phyloP scores from a whole-genome alignment of 2,888 invertebrate species.

The Patella ulyssiponensis region DNA sequence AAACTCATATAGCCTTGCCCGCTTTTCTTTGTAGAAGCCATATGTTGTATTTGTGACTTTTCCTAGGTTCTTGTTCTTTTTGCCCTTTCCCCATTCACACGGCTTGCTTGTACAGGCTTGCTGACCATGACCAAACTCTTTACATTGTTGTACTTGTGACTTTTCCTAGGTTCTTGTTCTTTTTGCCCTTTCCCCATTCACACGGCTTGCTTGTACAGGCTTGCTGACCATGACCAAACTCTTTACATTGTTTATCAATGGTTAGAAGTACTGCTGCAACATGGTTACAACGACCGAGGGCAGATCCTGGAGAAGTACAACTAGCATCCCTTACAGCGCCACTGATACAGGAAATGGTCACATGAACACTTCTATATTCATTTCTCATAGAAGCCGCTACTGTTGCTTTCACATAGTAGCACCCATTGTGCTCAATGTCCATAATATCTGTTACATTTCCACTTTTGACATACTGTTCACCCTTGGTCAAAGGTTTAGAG shows the following conservation, averaged over 20 bases:
- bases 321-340: constrained; percentile 23
- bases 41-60: not conserved
- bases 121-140: not conserved
- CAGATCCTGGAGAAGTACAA: constrained; percentile 28
- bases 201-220: constrained; percentile 16
- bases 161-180: constrained; percentile 11
- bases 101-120: constrained; percentile 9
- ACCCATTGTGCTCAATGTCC: not conserved
- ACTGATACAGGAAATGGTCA: constrained; percentile 16
- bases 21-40: too few relatives aligned
- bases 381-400: constrained; percentile 25
- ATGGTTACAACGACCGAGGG: constrained; percentile 26
- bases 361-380: not conserved
- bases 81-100: constrained; percentile 15
- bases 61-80: constrained; percentile 13
- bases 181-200: constrained; percentile 14
- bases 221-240: not conserved
- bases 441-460: not conserved
- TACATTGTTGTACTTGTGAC: not conserved
- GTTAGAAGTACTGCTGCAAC: constrained; percentile 23
- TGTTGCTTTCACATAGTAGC: constrained; percentile 22
- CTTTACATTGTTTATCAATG: constrained; percentile 14
- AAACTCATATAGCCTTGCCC: not conserved
- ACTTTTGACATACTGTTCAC: too few relatives aligned
- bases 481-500: too few relatives aligned